Percentiles rank a stretch among this genome's conserved stretches.
These are phyloP conservation scores for Megaptera novaeangliae DNA, from an alignment of 2,113 vertebrate species.

Conservation along the genomic window DNA sequence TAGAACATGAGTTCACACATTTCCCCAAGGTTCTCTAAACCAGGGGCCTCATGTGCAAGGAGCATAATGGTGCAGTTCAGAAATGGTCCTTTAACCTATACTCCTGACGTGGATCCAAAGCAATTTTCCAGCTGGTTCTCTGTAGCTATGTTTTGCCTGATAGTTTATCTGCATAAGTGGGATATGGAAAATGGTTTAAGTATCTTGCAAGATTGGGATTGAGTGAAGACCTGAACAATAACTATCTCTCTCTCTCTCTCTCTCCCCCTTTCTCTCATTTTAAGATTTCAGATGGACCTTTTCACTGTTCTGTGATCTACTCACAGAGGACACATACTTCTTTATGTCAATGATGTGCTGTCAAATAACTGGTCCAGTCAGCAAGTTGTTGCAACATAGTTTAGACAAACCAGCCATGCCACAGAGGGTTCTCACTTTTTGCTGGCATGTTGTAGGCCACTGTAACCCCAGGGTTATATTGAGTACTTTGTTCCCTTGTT, in stretches of 20 bases:
- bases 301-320: background rate
- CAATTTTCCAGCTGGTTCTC: background rate
- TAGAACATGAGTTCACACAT: background rate
- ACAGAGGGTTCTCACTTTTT: background rate
- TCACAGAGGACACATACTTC: background rate
- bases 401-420: background rate
- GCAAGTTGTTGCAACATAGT: background rate
- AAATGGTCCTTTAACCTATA: background rate
- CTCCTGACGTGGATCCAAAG: background rate
- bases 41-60: background rate
- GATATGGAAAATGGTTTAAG: background rate
- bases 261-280: background rate
- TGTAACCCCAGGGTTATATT: background rate
- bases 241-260: background rate
- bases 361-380: background rate
- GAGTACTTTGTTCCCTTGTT: background rate
- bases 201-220: background rate
- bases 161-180: background rate
- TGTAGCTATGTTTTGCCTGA: background rate
- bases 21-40: background rate
- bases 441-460: background rate
- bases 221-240: background rate
- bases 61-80: background rate
- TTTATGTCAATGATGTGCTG: background rate
- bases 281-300: background rate